Conservation (phyloP, 1,140 invertebrate species). For the Drosophila athabasca region DNA sequence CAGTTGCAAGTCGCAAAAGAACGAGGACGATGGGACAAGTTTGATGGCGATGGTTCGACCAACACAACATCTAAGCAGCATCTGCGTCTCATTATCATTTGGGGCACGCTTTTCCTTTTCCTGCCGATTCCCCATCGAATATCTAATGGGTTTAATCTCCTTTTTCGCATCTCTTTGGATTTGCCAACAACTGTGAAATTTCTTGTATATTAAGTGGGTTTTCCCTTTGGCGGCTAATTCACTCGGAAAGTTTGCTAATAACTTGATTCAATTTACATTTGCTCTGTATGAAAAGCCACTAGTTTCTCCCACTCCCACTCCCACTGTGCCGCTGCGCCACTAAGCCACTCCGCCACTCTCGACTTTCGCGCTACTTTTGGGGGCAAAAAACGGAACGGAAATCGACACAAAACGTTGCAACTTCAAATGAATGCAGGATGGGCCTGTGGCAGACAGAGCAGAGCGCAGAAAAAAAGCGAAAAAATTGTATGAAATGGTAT, state of each 20-base stretch:
- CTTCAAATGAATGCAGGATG: conserved; percentile 60
- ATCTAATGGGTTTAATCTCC: not conserved
- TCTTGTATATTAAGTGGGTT: not conserved
- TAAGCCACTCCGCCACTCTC: not conserved
- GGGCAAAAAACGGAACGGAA: conserved; percentile 29
- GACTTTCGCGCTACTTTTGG: conserved; percentile 35
- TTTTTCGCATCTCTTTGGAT: not conserved
- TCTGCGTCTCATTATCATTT: no score
- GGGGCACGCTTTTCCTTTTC: no score
- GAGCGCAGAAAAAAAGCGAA: conserved; percentile 3
- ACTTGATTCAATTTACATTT: conserved; percentile 45
- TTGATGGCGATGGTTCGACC: no score
- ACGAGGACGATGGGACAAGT: no score
- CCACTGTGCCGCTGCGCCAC: no score
- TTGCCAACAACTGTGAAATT: not conserved
- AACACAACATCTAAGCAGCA: no score
- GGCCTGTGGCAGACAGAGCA: conserved; percentile 9
- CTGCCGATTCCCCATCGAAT: no score
- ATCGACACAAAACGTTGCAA: conserved; percentile 67
- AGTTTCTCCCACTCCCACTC: no score
- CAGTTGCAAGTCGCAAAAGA: no score
- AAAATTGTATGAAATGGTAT: no score
- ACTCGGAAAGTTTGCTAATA: conserved; percentile 46
- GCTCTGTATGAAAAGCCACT: not conserved
- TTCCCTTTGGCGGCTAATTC: conserved; percentile 31